phyloP scores from a whole-genome alignment of 2,888 invertebrate species.

The Fabriciana adippe region DNA sequence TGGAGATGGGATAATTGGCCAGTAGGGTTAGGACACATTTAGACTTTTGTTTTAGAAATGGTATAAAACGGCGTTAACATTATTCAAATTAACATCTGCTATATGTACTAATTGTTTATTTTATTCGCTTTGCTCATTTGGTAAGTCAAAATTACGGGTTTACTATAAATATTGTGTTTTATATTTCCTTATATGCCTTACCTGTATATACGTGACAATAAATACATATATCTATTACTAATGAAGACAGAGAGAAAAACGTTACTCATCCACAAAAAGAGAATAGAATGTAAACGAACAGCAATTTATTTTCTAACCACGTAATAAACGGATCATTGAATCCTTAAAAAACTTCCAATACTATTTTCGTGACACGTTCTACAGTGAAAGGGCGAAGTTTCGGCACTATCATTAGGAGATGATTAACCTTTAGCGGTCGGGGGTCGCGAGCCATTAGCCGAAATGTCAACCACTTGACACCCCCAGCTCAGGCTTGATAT shows the following conservation, averaged over 20 bases:
- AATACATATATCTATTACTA: background rate
- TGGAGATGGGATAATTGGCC: constrained; percentile 72
- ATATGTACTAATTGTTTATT: no score
- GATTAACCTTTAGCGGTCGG: constrained; percentile 73
- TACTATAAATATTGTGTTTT: no score
- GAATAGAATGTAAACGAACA: constrained; percentile 15
- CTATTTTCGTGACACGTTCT: constrained; percentile 35
- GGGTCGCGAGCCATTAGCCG: constrained; percentile 65
- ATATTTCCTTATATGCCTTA: no score
- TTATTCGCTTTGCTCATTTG: no score
- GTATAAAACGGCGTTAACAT: background rate
- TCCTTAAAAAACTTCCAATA: constrained; percentile 31
- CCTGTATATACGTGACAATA: no score
- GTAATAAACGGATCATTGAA: constrained; percentile 29
- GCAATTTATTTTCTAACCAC: constrained; percentile 20
- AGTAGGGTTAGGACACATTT: constrained; percentile 49
- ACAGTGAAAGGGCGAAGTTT: constrained; percentile 47
- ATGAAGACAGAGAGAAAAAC: background rate
- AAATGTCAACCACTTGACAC: constrained; percentile 71
- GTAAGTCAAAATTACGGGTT: no score
- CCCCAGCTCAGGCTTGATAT: constrained; percentile 45
- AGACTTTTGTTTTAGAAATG: constrained; percentile 28
- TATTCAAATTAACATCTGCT: no score
- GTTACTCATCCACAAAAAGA: background rate
- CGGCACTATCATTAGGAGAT: constrained; percentile 72